Evolutionary conservation across 2,113 vertebrate genomes (phyloP).

Genomic region (Cololabis saira): DNA sequence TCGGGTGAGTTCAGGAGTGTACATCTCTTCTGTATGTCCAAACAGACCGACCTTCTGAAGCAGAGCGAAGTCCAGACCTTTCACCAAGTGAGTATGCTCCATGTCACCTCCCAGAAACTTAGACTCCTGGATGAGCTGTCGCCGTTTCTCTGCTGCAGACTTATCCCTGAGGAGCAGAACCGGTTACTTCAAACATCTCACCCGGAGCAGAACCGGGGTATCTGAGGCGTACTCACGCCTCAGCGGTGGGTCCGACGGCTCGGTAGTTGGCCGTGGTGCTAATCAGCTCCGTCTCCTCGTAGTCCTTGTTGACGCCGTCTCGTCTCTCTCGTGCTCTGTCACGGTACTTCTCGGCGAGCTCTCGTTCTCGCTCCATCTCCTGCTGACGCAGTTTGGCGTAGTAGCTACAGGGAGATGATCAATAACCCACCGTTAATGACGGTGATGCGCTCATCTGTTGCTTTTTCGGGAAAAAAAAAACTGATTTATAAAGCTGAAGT

Average conservation of each 20-base stretch:
- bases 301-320: slow-evolving; percentile 97
- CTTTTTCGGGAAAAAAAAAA: too few species aligned
- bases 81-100: slow-evolving; percentile 99
- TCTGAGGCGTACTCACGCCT: slow-evolving; percentile 80
- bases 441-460: too few species aligned
- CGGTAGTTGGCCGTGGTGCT: slow-evolving; percentile 97
- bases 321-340: slow-evolving; percentile 93
- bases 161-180: slow-evolving; percentile 83
- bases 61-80: slow-evolving; percentile 96
- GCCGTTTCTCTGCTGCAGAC: slow-evolving; percentile 95
- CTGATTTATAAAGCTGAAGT: too few species aligned
- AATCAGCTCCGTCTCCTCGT: slow-evolving; percentile 96
- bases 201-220: background rate
- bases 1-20: background rate
- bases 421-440: background rate
- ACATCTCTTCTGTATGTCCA: background rate
- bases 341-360: slow-evolving; percentile 96
- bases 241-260: slow-evolving; percentile 93
- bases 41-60: slow-evolving; percentile 89
- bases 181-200: too few species aligned
- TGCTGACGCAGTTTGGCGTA: slow-evolving; percentile 97
- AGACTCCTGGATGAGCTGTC: slow-evolving; percentile 98
- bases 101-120: slow-evolving; percentile 99
- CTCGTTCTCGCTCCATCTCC: slow-evolving; percentile 94
- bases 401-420: slow-evolving; percentile 82